Conservation (phyloP, 2,797 vertebrate genomes). For the Pristis pectinata region DNA sequence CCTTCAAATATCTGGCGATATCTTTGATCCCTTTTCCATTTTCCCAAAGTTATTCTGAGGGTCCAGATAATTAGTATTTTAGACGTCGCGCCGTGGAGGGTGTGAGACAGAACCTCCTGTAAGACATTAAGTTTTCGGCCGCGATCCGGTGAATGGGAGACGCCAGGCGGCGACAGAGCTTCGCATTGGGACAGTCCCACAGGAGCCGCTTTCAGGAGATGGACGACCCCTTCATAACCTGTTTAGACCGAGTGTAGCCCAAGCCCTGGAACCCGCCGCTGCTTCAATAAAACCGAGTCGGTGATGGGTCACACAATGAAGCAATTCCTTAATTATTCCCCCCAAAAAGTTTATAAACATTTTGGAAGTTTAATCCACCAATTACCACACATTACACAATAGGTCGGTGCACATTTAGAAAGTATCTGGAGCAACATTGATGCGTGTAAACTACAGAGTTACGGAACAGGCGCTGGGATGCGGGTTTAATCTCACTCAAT, state of each 20-base stretch:
- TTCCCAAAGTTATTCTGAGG: neutral
- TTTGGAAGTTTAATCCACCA: too few relatives aligned
- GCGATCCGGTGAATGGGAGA: neutral
- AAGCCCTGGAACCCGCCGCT: too few relatives aligned
- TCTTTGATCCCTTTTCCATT: neutral
- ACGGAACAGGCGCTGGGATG: too few relatives aligned
- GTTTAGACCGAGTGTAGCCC: too few relatives aligned
- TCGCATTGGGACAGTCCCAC: neutral
- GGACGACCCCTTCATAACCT: neutral
- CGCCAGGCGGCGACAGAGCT: slow-evolving; percentile 15
- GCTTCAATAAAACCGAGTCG: neutral
- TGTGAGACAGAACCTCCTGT: neutral
- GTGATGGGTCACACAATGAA: neutral
- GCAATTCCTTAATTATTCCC: too few relatives aligned
- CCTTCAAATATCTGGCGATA: neutral
- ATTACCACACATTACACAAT: too few relatives aligned
- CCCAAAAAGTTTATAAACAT: too few relatives aligned
- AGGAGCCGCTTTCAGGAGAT: neutral
- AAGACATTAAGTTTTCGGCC: neutral
- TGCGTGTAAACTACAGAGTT: too few relatives aligned
- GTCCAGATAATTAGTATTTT: neutral
- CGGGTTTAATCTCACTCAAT: too few relatives aligned
- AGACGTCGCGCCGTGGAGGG: neutral
- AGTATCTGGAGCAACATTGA: too few relatives aligned
- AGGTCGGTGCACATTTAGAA: too few relatives aligned